These are phyloP conservation scores for Stichopus horrens DNA, from an alignment of 53 echinoderm and acorn worm genomes.

Conservation along the genomic window DNA sequence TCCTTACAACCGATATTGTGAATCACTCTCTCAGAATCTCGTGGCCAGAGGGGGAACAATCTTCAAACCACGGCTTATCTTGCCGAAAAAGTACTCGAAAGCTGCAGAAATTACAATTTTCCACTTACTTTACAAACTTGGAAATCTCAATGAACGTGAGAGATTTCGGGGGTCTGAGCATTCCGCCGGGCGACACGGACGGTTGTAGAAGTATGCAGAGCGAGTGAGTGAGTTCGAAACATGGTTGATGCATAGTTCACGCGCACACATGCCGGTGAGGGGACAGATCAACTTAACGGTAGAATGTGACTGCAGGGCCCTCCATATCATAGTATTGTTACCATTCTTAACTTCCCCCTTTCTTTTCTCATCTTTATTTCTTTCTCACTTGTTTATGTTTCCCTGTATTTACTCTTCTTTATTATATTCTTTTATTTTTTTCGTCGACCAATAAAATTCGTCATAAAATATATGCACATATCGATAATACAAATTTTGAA, in stretches of 20 bases:
- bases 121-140: conserved; percentile 38
- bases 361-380: no score
- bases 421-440: neutral
- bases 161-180: conserved; percentile 23
- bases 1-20: conserved; percentile 8
- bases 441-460: neutral
- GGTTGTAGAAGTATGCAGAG: neutral
- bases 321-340: neutral
- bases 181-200: conserved; percentile 36
- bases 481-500: neutral
- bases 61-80: conserved; percentile 43
- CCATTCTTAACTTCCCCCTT: no score
- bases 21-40: conserved; percentile 28
- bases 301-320: conserved; percentile 36
- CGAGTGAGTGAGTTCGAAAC: neutral
- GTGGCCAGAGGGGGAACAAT: conserved; percentile 41
- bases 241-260: neutral
- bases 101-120: conserved; percentile 45
- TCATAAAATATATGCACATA: neutral
- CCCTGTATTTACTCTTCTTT: neutral
- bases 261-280: neutral
- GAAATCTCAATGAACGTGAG: conserved; percentile 33
- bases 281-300: neutral
- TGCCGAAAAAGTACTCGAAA: conserved; percentile 42
- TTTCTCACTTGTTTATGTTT: neutral